phyloP scores from a whole-genome alignment of 1,140 invertebrate genomes.

The Wasmannia auropunctata region DNA sequence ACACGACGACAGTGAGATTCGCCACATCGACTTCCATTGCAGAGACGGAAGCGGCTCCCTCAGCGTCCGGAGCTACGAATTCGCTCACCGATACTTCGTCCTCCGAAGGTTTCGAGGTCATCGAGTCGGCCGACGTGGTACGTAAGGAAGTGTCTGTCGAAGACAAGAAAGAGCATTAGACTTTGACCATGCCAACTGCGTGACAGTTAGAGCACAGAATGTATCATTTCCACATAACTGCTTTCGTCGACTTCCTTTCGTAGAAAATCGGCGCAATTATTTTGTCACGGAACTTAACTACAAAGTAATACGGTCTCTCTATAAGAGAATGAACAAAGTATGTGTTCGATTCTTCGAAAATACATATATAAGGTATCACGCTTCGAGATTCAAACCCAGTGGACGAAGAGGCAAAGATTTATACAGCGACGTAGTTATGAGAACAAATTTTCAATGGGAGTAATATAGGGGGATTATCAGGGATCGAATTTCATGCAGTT shows the following conservation, averaged over 20 bases:
- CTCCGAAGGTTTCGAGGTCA: conserved; percentile 74
- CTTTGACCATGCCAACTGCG: conserved; percentile 29
- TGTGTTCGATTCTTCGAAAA: not conserved
- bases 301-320: conserved; percentile 15
- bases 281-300: not conserved
- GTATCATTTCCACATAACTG: conserved; percentile 33
- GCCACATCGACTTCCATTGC: not conserved
- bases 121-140: conserved; percentile 61
- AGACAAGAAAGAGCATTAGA: conserved; percentile 27
- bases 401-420: conserved; percentile 21
- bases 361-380: not conserved
- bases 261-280: not conserved
- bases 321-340: not conserved
- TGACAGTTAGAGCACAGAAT: not conserved
- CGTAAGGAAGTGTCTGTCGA: conserved; percentile 38
- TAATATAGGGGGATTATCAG: not conserved
- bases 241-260: not conserved
- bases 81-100: conserved; percentile 42
- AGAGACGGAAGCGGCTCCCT: not conserved
- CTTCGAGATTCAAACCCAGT: not conserved
- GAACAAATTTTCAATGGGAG: not conserved
- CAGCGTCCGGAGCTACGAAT: conserved; percentile 27
- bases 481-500: not conserved
- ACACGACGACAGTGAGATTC: not conserved
- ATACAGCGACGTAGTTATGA: not conserved